Evolutionary conservation across 1,140 invertebrate species (phyloP), one percentile per base, ranked within the genome.

Genomic region (Caenorhabditis briggsae): DNA sequence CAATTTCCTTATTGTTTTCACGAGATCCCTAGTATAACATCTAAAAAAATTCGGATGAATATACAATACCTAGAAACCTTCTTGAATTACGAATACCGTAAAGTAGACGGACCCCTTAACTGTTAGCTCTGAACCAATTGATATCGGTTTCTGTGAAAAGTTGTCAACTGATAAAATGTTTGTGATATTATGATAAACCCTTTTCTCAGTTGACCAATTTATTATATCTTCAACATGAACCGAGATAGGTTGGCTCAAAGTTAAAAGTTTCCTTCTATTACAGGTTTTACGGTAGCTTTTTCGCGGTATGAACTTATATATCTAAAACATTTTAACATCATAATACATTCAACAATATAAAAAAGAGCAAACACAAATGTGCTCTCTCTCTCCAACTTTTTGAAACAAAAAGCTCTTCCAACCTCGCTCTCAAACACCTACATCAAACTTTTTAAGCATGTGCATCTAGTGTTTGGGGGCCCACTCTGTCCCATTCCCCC

Each of bases 371-470:
- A 61, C 59, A 61, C 11, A 33, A 61, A 25, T 23, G 59, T 8
- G 59, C 59, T 20, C 59, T 11, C 23, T 16, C 50, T 53, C 16
- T 53, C 16, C 33, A 33, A 25, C 14, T 46, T n/a, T 70, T 70
- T 46, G 64, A 70, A 70, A 70, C 64, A 70, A 70, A 70, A 46
- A 70, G 64, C 64, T 20, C n/a, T 61, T 61, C 20, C 8, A 58
- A 58, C 16, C 18, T 33, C 33, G 1, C n/a, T 58, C 25, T 18
- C 64, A 70, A 70, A 70, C 64, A 70, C 64, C 64, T 70, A 70
- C 64, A 70, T 20, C 64, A 70, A 70, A 43, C 64, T 18, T 46
- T 64, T 70, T 61, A 25, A 11, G 20, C 59, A 61, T 70, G 64
- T 43, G 64, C 64, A 70, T 70, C 64, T 70, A 18, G 64, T 70